A percentile compares a stretch with the other conserved stretches of the same genome.
These are phyloP conservation scores for Bubalus kerabau DNA, from an alignment of 2,113 vertebrate species.

Conservation along the genomic window DNA sequence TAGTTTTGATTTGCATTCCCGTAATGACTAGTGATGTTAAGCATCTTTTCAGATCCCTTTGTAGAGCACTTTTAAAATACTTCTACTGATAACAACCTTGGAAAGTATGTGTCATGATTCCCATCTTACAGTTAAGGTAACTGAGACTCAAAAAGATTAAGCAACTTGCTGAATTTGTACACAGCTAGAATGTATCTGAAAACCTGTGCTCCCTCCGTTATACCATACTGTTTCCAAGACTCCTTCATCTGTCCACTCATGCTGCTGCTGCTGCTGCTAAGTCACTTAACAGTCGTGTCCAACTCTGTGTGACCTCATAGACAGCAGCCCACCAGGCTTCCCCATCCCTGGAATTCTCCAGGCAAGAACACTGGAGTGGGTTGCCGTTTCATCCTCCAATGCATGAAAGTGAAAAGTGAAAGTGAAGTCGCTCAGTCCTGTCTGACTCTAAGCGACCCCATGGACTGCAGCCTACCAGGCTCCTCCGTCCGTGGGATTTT, in stretches of 20 bases:
- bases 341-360: too few species aligned
- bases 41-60: not conserved
- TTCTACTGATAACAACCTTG: not conserved
- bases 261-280: too few species aligned
- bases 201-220: not conserved
- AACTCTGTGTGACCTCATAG: too few species aligned
- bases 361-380: too few species aligned
- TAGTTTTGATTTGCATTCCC: conserved; percentile 24
- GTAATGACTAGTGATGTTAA: not conserved
- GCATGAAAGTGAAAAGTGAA: too few species aligned
- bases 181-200: not conserved
- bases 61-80: not conserved
- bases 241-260: not conserved
- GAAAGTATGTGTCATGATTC: not conserved
- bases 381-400: too few species aligned
- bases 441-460: too few species aligned
- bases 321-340: too few species aligned
- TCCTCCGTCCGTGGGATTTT: too few species aligned
- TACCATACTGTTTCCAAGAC: not conserved
- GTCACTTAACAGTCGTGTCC: too few species aligned
- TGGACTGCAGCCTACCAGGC: too few species aligned
- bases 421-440: fast-evolving
- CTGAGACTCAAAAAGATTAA: not conserved
- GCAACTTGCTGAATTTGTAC: not conserved
- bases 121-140: not conserved